These are phyloP conservation scores for Heliconius aoede DNA, from an alignment of 2,888 invertebrate genomes.

Conservation along the genomic window DNA sequence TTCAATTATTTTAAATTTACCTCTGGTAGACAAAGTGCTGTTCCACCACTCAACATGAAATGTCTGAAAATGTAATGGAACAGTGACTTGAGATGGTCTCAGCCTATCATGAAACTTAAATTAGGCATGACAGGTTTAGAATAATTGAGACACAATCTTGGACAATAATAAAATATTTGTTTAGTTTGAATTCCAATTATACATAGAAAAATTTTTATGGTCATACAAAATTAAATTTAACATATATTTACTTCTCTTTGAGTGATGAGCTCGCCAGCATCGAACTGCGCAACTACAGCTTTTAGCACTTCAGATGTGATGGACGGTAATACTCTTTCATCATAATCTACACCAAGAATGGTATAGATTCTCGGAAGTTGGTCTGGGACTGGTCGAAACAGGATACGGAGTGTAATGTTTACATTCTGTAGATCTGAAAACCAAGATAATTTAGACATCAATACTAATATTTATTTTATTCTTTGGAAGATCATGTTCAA, in stretches of 20 bases:
- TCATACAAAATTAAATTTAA: background rate
- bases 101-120: no score
- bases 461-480: background rate
- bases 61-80: no score
- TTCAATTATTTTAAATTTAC: no score
- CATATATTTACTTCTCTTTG: conserved; percentile 97
- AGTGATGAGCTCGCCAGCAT: conserved; percentile 99
- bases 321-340: conserved; percentile 98
- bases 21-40: no score
- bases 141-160: no score
- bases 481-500: no score
- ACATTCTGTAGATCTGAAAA: conserved; percentile 98
- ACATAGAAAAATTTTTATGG: no score
- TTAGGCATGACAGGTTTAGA: no score
- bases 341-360: conserved; percentile 98
- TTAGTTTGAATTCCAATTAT: no score
- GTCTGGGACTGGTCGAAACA: conserved; percentile 97
- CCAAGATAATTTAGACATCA: conserved; percentile 25
- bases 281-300: conserved; percentile 99
- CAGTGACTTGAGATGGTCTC: no score
- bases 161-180: no score
- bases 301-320: conserved; percentile 99
- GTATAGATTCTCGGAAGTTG: conserved; percentile 97
- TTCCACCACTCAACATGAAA: no score
- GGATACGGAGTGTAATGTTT: conserved; percentile 98